Base-by-base conservation (phyloP, 2,113 vertebrate genomes). In the Dasyornis broadbenti region DNA sequence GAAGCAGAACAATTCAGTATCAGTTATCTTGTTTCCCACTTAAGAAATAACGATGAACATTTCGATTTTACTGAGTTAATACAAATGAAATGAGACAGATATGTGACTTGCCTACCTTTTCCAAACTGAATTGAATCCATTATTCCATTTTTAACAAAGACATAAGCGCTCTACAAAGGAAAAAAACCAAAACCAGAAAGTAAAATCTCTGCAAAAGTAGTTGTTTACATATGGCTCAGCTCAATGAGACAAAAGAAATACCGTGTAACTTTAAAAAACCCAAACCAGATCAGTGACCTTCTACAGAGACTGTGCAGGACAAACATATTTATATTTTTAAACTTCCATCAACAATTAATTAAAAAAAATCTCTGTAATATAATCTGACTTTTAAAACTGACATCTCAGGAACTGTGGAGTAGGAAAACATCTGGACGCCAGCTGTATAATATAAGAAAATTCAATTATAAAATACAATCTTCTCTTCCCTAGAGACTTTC, bases 121-220 rank as follows among this genome's bases (percentile, higher is more conserved):
- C 98, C 98, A 97, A 98, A 97, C 11, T 99, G 98, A 94, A 99
- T 84, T 6, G 98, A 95, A 97, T 98, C 97, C 69, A 94, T 81
- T 72, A 98, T 95, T 93, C 98, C 98, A 60, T 91, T 98, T 98
- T 98, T 99, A 94, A 98, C 50, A 92, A 98, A 98, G 52, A 97
- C 27, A 95, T 97, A 98, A 76, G 93, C 95, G 83, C 90, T 91
- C 99, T 99, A 97, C 30, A 92, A 28, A 68, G 15, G 44, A 42
- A 92, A 71, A 50, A 28, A 45, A 60, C 69, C 37, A 18, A 66
- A n/a, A 76, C 26, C 33, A 61, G 7, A 7, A 40, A n/a, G 11
- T 49, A 65, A 65, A 59, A 80, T 17, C 21, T 73, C 47, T n/a
- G 37, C 18, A 72, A 16, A 64, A 80, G 37, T 13, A 61, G 10